Conservation (phyloP, 2,888 invertebrate species). For the Synergus japonicus region DNA sequence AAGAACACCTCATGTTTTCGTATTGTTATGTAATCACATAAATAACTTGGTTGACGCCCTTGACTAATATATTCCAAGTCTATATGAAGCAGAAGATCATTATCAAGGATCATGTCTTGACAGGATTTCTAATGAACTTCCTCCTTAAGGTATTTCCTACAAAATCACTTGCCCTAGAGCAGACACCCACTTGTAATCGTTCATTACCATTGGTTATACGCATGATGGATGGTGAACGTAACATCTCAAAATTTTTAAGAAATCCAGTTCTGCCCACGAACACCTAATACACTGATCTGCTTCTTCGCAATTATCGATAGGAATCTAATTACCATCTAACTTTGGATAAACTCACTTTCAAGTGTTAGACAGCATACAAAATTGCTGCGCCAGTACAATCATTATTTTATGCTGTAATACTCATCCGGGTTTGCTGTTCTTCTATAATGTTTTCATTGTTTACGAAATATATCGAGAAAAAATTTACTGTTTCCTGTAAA, state of each 20-base stretch:
- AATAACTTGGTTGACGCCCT: not conserved
- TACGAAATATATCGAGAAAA: not conserved
- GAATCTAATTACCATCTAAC: slow-evolving; percentile 21
- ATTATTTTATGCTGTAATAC: not conserved
- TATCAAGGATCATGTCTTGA: slow-evolving; percentile 25
- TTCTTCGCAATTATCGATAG: slow-evolving; percentile 13
- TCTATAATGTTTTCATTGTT: not conserved
- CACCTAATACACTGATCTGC: not conserved
- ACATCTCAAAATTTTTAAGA: not conserved
- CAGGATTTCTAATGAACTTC: slow-evolving; percentile 12
- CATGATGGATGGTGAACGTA: not conserved
- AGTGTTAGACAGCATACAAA: not conserved
- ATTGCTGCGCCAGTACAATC: not conserved
- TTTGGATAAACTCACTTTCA: not conserved
- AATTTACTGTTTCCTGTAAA: not conserved
- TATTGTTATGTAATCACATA: not conserved
- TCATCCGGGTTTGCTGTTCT: not conserved
- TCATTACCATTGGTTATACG: not conserved
- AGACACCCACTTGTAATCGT: slow-evolving; percentile 8
- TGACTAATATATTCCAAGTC: not conserved
- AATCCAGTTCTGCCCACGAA: slow-evolving; percentile 30
- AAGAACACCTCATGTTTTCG: not conserved
- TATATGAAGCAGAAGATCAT: slow-evolving; percentile 22
- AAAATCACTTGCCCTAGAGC: slow-evolving; percentile 14
- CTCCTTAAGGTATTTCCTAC: slow-evolving; percentile 5